Percentiles rank a stretch among this genome's conserved stretches.
Evolutionary conservation across 2,113 vertebrate species (phyloP).

Genomic region (Ceuthmochares aereus): DNA sequence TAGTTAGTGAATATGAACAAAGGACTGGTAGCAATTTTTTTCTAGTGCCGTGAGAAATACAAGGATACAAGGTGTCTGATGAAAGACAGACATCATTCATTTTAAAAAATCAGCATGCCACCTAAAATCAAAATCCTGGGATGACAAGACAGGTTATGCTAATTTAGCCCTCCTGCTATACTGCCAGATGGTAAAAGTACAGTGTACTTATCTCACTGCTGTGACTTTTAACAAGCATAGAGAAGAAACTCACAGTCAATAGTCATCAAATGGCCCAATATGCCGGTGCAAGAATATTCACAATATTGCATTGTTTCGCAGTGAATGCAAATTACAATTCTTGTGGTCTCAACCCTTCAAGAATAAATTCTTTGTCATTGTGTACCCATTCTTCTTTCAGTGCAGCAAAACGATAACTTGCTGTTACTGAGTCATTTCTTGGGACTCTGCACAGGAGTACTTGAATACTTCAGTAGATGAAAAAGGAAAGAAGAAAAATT

Average conservation of each 20-base stretch:
- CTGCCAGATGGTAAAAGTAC: not conserved
- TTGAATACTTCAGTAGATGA: not conserved
- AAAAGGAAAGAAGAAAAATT: not conserved
- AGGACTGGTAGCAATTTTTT: not conserved
- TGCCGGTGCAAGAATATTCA: not conserved
- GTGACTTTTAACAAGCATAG: slow-evolving; percentile 3
- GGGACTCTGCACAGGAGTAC: not conserved
- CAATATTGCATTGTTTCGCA: not conserved
- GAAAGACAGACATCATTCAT: not conserved
- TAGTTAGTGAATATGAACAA: not conserved
- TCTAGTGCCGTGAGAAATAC: not conserved
- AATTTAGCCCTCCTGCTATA: not conserved
- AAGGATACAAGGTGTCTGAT: not conserved
- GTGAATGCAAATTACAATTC: not conserved
- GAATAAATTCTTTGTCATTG: not conserved
- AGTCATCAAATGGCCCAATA: not conserved
- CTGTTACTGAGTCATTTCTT: not conserved
- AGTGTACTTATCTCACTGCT: not conserved
- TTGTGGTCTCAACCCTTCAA: not conserved
- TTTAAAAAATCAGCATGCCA: not conserved
- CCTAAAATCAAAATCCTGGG: not conserved
- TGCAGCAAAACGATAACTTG: not conserved
- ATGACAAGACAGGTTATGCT: not conserved
- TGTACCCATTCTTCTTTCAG: not conserved
- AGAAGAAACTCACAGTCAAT: not conserved